Evolutionary conservation across 2,797 vertebrate genomes (phyloP).

Genomic region (Parotocinclus haroldoi): DNA sequence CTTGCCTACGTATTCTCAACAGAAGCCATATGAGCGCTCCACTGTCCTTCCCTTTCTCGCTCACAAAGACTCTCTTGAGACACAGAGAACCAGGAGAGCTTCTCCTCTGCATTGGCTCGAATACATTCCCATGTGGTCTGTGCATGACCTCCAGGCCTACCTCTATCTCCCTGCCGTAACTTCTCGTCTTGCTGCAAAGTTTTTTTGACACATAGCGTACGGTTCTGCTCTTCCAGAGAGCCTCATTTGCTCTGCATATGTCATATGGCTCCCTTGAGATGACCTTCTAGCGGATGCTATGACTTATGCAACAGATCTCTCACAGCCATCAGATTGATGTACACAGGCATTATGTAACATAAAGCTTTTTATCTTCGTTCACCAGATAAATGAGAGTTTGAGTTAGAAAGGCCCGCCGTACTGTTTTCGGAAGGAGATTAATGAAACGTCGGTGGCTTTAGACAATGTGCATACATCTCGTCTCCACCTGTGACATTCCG

Average conservation of each 20-base stretch:
- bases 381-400: no score
- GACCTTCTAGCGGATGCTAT: neutral
- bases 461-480: no score
- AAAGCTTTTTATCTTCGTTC: no score
- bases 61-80: neutral
- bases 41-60: neutral
- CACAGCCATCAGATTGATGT: no score
- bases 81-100: neutral
- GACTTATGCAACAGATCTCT: no score
- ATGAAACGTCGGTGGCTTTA: no score
- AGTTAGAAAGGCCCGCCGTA: no score
- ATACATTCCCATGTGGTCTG: neutral
- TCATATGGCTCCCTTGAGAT: neutral
- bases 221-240: neutral
- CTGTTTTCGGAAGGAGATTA: no score
- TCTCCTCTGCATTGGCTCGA: neutral
- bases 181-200: neutral
- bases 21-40: neutral
- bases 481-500: no score
- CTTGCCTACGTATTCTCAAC: neutral
- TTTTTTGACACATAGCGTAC: slow-evolving; percentile 1
- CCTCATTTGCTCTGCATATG: slow-evolving; percentile 8
- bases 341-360: no score
- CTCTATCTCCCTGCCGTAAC: no score
- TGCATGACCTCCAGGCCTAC: neutral